These are phyloP conservation scores for Melinopterus prodromus DNA, from an alignment of 2,888 invertebrate species.

Conservation along the genomic window DNA sequence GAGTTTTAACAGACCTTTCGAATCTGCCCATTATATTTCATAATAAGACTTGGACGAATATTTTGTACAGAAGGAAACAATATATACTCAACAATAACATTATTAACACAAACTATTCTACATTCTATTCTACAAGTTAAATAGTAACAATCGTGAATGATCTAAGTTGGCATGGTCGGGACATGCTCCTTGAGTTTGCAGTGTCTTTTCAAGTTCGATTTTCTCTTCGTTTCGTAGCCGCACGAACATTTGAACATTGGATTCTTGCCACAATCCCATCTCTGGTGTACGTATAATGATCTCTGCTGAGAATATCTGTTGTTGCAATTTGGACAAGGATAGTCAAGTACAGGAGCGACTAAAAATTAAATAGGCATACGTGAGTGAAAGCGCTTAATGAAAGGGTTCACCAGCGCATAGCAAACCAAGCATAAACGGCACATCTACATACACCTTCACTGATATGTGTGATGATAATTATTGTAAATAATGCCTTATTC, in stretches of 20 bases:
- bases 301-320: background rate
- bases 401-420: background rate
- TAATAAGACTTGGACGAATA: too few relatives aligned
- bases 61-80: too few relatives aligned
- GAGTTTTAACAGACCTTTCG: too few relatives aligned
- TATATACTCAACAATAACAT: background rate
- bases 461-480: too few relatives aligned
- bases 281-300: slow-evolving; percentile 9
- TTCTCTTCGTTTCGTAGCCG: slow-evolving; percentile 11
- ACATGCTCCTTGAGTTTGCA: background rate
- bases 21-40: too few relatives aligned
- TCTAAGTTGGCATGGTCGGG: background rate
- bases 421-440: too few relatives aligned
- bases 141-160: background rate
- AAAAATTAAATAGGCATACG: background rate
- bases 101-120: background rate
- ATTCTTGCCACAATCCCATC: slow-evolving; percentile 7
- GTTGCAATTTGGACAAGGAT: background rate
- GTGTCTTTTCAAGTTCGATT: slow-evolving; percentile 9
- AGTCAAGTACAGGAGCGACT: background rate
- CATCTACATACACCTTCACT: too few relatives aligned
- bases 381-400: background rate
- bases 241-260: slow-evolving; percentile 12
- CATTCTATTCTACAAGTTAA: background rate
- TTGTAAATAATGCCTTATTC: too few relatives aligned